These are phyloP conservation scores for Amazona finschi DNA, from an alignment of 2,797 vertebrate genomes.

Conservation along the genomic window DNA sequence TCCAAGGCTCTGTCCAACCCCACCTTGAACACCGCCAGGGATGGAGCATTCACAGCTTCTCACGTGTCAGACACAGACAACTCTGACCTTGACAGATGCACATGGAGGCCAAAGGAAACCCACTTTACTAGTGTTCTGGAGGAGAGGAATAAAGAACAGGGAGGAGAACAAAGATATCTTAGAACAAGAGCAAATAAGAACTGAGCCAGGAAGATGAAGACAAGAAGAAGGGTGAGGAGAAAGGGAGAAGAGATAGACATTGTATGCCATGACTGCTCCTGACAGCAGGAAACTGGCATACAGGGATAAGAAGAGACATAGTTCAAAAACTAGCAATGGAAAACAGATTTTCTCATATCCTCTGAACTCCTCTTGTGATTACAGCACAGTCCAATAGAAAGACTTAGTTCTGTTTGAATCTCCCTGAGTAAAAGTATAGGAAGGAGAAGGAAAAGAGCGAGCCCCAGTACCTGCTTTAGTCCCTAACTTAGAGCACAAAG, in stretches of 20 bases:
- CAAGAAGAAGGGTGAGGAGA: accelerated
- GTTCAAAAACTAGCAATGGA: background rate
- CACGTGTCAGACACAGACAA: background rate
- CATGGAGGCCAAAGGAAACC: background rate
- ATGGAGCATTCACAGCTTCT: background rate
- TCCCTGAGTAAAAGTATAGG: background rate
- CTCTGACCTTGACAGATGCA: background rate
- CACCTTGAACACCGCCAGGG: too few relatives aligned
- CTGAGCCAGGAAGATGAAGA: background rate
- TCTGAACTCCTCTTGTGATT: background rate
- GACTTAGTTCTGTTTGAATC: background rate
- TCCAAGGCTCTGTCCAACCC: too few relatives aligned
- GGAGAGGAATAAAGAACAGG: background rate
- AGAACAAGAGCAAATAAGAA: background rate
- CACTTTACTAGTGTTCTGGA: background rate
- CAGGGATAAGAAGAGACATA: background rate
- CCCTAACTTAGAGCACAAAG: background rate
- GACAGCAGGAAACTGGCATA: background rate
- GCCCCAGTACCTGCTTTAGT: background rate
- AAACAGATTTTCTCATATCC: background rate
- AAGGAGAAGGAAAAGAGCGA: accelerated
- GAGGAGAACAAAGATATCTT: background rate
- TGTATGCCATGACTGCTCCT: background rate
- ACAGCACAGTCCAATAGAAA: accelerated
- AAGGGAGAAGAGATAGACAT: background rate